Conservation (phyloP, 2,797 vertebrate genomes). For the Zalophus californianus region DNA sequence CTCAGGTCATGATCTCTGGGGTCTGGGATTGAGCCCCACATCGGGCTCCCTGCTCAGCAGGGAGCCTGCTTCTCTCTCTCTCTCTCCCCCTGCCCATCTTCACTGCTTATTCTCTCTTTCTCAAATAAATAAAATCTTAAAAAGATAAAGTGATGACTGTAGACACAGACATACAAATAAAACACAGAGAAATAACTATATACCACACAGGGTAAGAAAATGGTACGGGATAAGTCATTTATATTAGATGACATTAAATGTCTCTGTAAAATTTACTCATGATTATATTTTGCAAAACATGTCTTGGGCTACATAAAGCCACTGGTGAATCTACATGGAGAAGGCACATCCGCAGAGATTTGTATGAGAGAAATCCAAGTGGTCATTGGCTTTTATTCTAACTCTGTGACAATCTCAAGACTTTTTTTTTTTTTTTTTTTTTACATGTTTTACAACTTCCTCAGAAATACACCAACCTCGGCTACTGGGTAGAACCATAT, state of each 20-base stretch:
- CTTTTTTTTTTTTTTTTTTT: neutral
- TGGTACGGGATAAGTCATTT: neutral
- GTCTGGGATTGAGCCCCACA: no score
- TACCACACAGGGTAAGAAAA: neutral
- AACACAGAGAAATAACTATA: constrained; percentile 34
- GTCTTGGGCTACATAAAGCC: neutral
- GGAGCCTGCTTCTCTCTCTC: no score
- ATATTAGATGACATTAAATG: neutral
- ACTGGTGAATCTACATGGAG: neutral
- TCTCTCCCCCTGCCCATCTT: no score
- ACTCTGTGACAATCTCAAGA: neutral
- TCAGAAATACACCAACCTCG: neutral
- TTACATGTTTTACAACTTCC: constrained; percentile 32
- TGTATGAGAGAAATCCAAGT: neutral
- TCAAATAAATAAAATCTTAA: neutral
- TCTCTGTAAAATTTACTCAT: neutral
- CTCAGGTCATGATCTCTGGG: no score
- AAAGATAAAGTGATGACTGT: neutral
- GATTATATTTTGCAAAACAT: constrained; percentile 12
- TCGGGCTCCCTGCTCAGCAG: no score
- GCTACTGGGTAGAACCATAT: neutral
- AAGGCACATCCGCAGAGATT: neutral
- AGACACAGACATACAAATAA: neutral
- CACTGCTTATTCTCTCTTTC: no score
- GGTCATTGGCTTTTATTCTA: neutral